Conservation (phyloP, 2,888 invertebrate genomes). For the Leucoma salicis region DNA sequence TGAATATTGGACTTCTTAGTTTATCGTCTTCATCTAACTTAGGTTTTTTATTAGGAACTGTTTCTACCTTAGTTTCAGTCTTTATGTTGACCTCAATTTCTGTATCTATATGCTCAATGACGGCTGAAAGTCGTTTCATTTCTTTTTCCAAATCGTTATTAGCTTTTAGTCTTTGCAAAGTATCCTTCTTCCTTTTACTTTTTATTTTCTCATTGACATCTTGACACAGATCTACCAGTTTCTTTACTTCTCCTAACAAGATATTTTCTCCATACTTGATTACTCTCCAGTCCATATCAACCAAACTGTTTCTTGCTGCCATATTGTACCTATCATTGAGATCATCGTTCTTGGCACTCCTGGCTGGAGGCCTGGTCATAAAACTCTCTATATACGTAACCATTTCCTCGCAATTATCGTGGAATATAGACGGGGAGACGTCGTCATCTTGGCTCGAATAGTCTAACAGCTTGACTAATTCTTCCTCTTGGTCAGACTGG, state of each 20-base stretch:
- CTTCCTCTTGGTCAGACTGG: slow-evolving; percentile 90
- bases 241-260: slow-evolving; percentile 68
- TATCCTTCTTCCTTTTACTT: slow-evolving; percentile 52
- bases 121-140: slow-evolving; percentile 71
- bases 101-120: slow-evolving; percentile 67
- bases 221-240: slow-evolving; percentile 60
- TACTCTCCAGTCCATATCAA: slow-evolving; percentile 76
- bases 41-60: slow-evolving; percentile 34
- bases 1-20: slow-evolving; percentile 64
- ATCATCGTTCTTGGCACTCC: slow-evolving; percentile 50
- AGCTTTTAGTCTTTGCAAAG: slow-evolving; percentile 49
- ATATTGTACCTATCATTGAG: slow-evolving; percentile 65
- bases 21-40: slow-evolving; percentile 43
- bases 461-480: slow-evolving; percentile 87
- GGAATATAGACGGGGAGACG: slow-evolving; percentile 69
- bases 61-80: slow-evolving; percentile 32
- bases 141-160: slow-evolving; percentile 67
- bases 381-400: slow-evolving; percentile 65
- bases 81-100: slow-evolving; percentile 50
- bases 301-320: slow-evolving; percentile 63
- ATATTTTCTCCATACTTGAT: slow-evolving; percentile 76
- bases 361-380: slow-evolving; percentile 47
- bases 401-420: slow-evolving; percentile 72
- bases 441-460: slow-evolving; percentile 85
- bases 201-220: slow-evolving; percentile 53